A percentile compares a stretch with the other conserved stretches of the same genome.
phyloP scores from a whole-genome alignment of 2,888 invertebrate genomes.

The Ganaspis brasiliensis region DNA sequence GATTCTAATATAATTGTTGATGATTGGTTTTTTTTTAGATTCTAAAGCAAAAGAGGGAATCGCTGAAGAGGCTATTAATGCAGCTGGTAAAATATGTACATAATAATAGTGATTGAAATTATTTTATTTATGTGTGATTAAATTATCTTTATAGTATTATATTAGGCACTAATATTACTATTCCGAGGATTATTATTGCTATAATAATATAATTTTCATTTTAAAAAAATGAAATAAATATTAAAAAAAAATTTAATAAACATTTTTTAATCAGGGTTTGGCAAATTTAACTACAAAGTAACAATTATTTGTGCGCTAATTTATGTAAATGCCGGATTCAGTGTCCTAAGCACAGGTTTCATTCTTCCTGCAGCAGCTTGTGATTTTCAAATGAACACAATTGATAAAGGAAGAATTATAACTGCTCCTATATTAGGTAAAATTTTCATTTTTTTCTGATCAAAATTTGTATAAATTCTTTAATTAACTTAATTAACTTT shows the following conservation, averaged over 20 bases:
- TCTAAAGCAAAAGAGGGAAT: slow-evolving; percentile 8
- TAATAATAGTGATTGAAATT: neutral
- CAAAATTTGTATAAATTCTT: neutral
- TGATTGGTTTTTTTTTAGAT: neutral
- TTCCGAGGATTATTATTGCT: no score
- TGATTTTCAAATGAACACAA: slow-evolving; percentile 90
- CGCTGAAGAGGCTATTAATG: slow-evolving; percentile 6
- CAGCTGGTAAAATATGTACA: neutral
- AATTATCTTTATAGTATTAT: no score
- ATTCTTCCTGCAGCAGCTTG: slow-evolving; percentile 92
- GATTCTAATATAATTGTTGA: neutral
- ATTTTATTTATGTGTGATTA: neutral
- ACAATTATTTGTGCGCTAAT: slow-evolving; percentile 90
- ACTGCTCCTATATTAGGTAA: slow-evolving; percentile 90
- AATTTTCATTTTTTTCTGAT: neutral
- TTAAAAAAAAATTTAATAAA: no score
- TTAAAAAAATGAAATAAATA: no score
- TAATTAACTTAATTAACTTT: neutral
- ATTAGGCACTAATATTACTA: no score
- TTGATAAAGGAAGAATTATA: slow-evolving; percentile 89
- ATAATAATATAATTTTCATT: no score
- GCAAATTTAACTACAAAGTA: slow-evolving; percentile 90
- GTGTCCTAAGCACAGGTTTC: slow-evolving; percentile 90
- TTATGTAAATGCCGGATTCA: slow-evolving; percentile 91
- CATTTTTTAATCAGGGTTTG: slow-evolving; percentile 84